Conservation (phyloP, 2,797 vertebrate species). For the Falco cherrug region DNA sequence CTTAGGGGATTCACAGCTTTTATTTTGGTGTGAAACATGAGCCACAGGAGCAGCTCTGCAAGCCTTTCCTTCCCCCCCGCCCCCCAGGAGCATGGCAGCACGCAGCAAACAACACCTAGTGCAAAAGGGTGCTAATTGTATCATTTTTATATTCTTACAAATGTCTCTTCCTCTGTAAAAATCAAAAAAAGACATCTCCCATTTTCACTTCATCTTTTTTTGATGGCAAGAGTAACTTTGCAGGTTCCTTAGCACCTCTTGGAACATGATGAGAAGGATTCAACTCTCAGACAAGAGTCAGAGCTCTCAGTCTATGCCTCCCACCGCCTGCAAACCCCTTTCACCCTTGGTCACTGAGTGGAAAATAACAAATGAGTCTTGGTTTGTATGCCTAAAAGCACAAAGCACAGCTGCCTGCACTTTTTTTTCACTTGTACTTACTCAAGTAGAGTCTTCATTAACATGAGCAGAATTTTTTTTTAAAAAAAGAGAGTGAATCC, state of each 20-base stretch:
- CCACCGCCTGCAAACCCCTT: neutral
- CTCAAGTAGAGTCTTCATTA: neutral
- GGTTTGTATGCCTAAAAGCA: neutral
- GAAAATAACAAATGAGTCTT: neutral
- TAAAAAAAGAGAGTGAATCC: neutral
- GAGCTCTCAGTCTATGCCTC: neutral
- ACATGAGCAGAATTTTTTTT: neutral
- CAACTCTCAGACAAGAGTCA: neutral
- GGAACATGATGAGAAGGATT: neutral
- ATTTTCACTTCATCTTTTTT: neutral
- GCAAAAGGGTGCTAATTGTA: neutral
- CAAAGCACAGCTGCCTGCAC: neutral
- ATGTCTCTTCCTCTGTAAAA: neutral
- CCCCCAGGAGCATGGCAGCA: rapidly evolving
- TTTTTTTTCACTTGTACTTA: neutral
- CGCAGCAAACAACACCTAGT: neutral
- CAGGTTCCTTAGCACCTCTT: neutral
- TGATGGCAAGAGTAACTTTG: neutral
- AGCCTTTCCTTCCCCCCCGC: neutral
- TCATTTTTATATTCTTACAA: neutral
- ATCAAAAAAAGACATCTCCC: neutral
- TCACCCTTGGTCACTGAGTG: neutral
- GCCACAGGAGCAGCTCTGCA: neutral
- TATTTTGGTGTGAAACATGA: neutral
- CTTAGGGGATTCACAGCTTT: neutral